Base-by-base conservation (phyloP, 2,888 invertebrate species). In the Cryptophagus acutangulus region DNA sequence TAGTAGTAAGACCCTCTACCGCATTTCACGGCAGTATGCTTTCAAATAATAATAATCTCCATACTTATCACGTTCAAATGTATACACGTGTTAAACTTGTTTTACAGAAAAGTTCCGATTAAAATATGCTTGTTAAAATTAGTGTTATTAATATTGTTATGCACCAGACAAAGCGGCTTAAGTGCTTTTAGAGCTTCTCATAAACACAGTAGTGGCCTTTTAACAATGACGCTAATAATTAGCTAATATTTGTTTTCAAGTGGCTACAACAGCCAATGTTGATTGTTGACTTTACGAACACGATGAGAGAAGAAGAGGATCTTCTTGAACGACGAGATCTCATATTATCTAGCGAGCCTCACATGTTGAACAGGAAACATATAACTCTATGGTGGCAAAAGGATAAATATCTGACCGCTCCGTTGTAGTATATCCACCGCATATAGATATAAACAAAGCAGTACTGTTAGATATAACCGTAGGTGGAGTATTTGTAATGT, bases 301-400 rank as follows among this genome's bases (percentile, higher is more conserved):
- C n/a, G n/a, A n/a, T n/a, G n/a, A n/a, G n/a, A n/a, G n/a, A n/a
- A n/a, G n/a, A n/a, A n/a, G n/a, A n/a, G n/a, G n/a, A n/a, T n/a
- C n/a, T n/a, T n/a, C n/a, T n/a, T n/a, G n/a, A n/a, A n/a, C n/a
- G n/a, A n/a, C 26, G 25, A 3, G 9, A n/a, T 20, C 14, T 15
- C 29, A 18, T 10, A 14, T 9, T 10, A 10, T 15, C 29, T 17
- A 40, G 26, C 26, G 15, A 39, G 25, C 33, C 29, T 25, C 43
- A 34, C 36, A 43, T 39, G 41, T 33, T 48, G 51, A 46, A 51
- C 53, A 53, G 53, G 53, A 51, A 53, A 53, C 53, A 49, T 51
- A 52, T 49, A 49, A 45, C 35, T 48, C n/a, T n/a, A n/a, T n/a
- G 51, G 51, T 51, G 50, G 48, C 49, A 45, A 51, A 43, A 43